Evolutionary conservation across 2,888 invertebrate genomes (phyloP).

Genomic region (Rhagophthalmus giganteus): DNA sequence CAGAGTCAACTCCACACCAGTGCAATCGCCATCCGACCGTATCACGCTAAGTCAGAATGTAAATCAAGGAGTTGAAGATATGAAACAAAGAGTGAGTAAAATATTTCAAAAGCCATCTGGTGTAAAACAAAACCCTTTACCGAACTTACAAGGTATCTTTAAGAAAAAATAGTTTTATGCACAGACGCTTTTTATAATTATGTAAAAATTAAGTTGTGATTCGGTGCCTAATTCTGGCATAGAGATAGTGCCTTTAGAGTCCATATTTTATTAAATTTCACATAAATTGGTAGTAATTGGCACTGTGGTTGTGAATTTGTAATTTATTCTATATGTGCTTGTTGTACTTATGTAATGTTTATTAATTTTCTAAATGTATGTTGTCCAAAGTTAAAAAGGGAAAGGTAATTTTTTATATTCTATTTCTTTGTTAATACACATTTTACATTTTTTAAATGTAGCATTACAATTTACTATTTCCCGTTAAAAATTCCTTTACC

Average conservation of each 20-base stretch:
- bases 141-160: slow-evolving; percentile 55
- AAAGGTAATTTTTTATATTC: slow-evolving; percentile 27
- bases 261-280: slow-evolving; percentile 18
- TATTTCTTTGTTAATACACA: slow-evolving; percentile 25
- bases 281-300: slow-evolving; percentile 8
- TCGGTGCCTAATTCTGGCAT: not conserved
- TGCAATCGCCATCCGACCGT: slow-evolving; percentile 28
- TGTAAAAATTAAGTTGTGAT: slow-evolving; percentile 6
- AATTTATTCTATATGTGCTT: slow-evolving; percentile 16
- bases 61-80: slow-evolving; percentile 63
- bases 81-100: slow-evolving; percentile 63
- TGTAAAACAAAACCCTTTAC: slow-evolving; percentile 49
- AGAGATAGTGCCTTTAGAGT: slow-evolving; percentile 17
- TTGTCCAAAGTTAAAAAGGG: slow-evolving; percentile 14
- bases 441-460: slow-evolving; percentile 18
- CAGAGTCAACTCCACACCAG: slow-evolving; percentile 46
- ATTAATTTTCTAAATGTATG: too few relatives aligned
- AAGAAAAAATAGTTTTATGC: slow-evolving; percentile 52
- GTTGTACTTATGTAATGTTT: slow-evolving; percentile 29
- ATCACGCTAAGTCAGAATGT: slow-evolving; percentile 48
- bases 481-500: slow-evolving; percentile 60
- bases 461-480: slow-evolving; percentile 48
- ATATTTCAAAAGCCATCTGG: slow-evolving; percentile 58
- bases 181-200: slow-evolving; percentile 5
- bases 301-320: slow-evolving; percentile 24